These are phyloP conservation scores for Bursaphelenchus okinawaensis DNA, from an alignment of 2,888 invertebrate genomes.

Conservation along the genomic window DNA sequence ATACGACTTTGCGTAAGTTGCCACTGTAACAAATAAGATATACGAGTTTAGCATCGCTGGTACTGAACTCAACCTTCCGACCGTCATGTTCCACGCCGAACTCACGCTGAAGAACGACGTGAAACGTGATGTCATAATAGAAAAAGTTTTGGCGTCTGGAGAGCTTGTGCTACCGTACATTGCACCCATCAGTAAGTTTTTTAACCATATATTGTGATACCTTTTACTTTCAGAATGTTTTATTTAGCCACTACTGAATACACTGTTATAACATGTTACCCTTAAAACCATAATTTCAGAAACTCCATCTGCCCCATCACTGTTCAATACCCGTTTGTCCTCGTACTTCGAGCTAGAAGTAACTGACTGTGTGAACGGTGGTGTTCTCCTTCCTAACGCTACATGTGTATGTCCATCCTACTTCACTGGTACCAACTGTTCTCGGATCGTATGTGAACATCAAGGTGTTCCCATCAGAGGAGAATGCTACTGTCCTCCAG, in stretches of 20 bases:
- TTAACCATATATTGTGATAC: neutral
- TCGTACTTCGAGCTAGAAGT: too few species aligned
- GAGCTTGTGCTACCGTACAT: neutral
- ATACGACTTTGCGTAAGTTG: neutral
- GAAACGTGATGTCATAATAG: neutral
- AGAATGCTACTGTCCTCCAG: constrained; percentile 19
- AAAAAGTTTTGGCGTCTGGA: neutral
- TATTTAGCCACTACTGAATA: too few species aligned
- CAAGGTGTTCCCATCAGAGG: constrained; percentile 3
- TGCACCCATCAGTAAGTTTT: neutral
- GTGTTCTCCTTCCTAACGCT: constrained; percentile 18
- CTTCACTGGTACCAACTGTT: constrained; percentile 16
- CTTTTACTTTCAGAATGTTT: too few species aligned
- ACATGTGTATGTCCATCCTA: constrained; percentile 15
- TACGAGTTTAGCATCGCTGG: neutral
- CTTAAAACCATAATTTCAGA: neutral
- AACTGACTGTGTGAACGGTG: constrained; percentile 14
- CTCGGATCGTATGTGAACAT: constrained; percentile 10
- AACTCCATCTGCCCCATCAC: neutral
- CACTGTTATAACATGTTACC: too few species aligned
- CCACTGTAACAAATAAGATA: too few species aligned
- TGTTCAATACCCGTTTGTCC: neutral
- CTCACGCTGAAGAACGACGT: neutral
- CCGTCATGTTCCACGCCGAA: neutral
- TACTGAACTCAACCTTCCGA: neutral